Percentiles rank a stretch among this genome's conserved stretches.
Evolutionary conservation across 1,140 invertebrate species (phyloP).

Genomic region (Drosophila subpulchrella): DNA sequence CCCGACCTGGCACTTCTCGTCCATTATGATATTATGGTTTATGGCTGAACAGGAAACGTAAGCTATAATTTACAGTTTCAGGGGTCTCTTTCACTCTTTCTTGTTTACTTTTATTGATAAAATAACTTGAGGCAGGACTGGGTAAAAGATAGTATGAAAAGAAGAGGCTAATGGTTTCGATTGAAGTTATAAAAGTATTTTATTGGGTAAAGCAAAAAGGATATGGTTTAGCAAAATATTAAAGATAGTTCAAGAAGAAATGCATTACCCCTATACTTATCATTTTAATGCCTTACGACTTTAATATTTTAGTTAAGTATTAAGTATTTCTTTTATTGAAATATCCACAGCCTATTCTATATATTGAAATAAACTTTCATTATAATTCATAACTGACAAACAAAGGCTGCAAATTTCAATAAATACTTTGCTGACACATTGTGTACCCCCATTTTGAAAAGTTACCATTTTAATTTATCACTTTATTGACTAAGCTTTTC

Average conservation of each 20-base stretch:
- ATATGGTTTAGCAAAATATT: too few relatives aligned
- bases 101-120: constrained; percentile 49
- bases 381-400: not conserved
- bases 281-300: too few relatives aligned
- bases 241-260: too few relatives aligned
- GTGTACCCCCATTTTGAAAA: not conserved
- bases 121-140: constrained; percentile 48
- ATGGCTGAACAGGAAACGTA: constrained; percentile 53
- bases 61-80: constrained; percentile 37
- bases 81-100: constrained; percentile 5
- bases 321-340: too few relatives aligned
- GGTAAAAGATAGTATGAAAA: constrained; percentile 20
- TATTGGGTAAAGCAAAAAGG: not conserved
- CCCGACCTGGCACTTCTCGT: constrained; percentile 35
- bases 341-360: too few relatives aligned
- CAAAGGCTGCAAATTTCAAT: not conserved
- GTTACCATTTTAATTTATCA: constrained; percentile 39
- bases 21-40: constrained; percentile 51
- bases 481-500: constrained; percentile 17
- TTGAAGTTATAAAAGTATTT: constrained; percentile 5
- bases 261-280: not conserved
- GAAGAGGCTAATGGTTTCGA: not conserved
- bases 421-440: not conserved
- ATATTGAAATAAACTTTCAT: not conserved
- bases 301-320: not conserved